phyloP scores from a whole-genome alignment of 1,140 invertebrate species.

The Tribolium madens region DNA sequence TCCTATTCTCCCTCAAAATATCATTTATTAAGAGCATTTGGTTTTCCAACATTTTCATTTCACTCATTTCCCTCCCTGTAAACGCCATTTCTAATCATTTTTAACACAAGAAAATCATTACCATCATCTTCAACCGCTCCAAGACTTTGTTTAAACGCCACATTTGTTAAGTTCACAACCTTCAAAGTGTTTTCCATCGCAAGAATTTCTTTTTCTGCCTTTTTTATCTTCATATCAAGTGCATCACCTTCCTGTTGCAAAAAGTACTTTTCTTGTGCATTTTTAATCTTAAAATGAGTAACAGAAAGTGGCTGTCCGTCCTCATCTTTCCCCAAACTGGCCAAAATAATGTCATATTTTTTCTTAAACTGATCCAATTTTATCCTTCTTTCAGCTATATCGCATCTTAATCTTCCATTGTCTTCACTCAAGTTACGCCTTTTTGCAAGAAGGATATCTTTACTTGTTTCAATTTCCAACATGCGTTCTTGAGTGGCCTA shows the following conservation, averaged over 20 bases:
- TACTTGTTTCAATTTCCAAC: conserved; percentile 72
- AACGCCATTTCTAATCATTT: conserved; percentile 44
- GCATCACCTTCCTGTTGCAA: conserved; percentile 78
- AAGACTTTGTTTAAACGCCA: conserved; percentile 71
- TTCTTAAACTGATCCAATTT: conserved; percentile 74
- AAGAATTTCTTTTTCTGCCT: conserved; percentile 77
- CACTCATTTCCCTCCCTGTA: conserved; percentile 56
- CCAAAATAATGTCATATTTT: conserved; percentile 59
- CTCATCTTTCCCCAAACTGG: conserved; percentile 69
- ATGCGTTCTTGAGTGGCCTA: conserved; percentile 75
- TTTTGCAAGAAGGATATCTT: conserved; percentile 71
- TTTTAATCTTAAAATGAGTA: conserved; percentile 77
- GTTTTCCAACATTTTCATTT: conserved; percentile 60
- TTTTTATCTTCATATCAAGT: conserved; percentile 75
- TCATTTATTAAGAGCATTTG: conserved; percentile 49
- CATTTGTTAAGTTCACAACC: conserved; percentile 76
- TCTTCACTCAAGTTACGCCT: conserved; percentile 71
- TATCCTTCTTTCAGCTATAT: conserved; percentile 70
- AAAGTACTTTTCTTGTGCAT: conserved; percentile 76
- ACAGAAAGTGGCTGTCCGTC: conserved; percentile 72
- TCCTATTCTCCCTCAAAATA: conserved; percentile 47
- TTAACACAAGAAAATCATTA: conserved; percentile 50
- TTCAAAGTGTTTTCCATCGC: conserved; percentile 81
- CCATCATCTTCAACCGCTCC: conserved; percentile 68
- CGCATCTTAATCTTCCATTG: conserved; percentile 69